Evolutionary conservation across 2,797 vertebrate species (phyloP).

Genomic region (Channallabes apus): DNA sequence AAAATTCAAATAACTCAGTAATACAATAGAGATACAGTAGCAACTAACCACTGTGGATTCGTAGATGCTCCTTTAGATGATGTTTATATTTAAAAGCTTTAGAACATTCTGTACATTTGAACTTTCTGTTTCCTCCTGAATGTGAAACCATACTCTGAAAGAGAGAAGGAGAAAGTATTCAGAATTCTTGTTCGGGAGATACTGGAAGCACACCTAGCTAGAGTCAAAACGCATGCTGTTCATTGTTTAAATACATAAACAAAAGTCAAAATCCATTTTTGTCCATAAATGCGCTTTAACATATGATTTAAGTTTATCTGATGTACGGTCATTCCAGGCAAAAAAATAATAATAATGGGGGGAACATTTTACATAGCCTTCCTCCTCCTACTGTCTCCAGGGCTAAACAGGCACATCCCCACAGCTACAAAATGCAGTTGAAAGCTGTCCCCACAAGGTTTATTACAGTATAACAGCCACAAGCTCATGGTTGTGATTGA

Average conservation of each 20-base stretch:
- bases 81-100: constrained; percentile 99
- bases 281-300: too few species aligned
- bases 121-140: constrained; percentile 88
- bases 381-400: neutral
- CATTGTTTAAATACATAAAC: too few species aligned
- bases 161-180: neutral
- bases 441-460: neutral
- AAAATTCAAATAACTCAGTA: neutral
- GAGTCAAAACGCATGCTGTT: too few species aligned
- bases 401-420: neutral
- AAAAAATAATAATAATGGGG: too few species aligned
- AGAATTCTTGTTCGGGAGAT: neutral
- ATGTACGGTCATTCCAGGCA: too few species aligned
- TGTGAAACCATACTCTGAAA: constrained; percentile 86
- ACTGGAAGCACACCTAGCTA: too few species aligned
- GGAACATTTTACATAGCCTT: too few species aligned
- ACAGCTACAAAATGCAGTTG: neutral
- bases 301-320: too few species aligned
- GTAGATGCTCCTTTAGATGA: constrained; percentile 97
- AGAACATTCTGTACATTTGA: constrained; percentile 96
- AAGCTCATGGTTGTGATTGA: neutral
- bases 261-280: too few species aligned
- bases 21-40: neutral
- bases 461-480: neutral
- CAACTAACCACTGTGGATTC: constrained; percentile 95